Base-by-base conservation (phyloP, 92 coral and sea anemone species). In the Plumapathes pennacea region DNA sequence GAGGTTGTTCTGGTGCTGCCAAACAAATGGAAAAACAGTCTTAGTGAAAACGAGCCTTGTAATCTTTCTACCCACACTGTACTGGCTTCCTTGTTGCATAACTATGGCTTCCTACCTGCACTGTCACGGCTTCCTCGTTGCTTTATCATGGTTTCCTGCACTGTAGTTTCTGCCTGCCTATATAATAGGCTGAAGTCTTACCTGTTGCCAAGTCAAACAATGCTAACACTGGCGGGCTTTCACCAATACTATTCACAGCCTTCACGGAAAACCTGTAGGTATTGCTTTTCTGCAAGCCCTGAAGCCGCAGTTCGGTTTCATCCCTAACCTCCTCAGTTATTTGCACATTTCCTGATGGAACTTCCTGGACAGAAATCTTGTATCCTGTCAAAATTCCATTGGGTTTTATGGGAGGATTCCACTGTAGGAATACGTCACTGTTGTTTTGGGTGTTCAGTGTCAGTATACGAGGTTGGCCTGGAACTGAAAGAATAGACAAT, bases 201-300 rank as follows among this genome's bases (percentile, higher is more conserved):
- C 98, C 85, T 46, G 68, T 54, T 27, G 81, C 63, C 25, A 92
- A 67, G 41, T 92, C 94, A 56, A 92, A 80, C n/a, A 56, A 77
- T 7, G 72, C 98, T 20, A 77, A 76, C 47, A 80, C 78, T 2
- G 98, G 98, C 0, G 98, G 98, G 2, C 98, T 90, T 2, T 53
- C 58, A 8, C 98, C 98, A 13, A 92, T 78, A 26, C 78, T 74
- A 42, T 88, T 92, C n/a, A 64, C 60, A 8, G 98, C 98, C 55
- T 79, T 49, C 14, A 92, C 80, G 21, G 96, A 71, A 50, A 92
- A 50, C 78, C 67, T 94, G 76, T 88, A 92, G 46, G 60, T 65
- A 32, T 84, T 80, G 56, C 62, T 37, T 23, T 57, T 32, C 56
- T 92, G 77, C 6, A 89, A 64, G 11, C 50, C 64, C 9, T 62